Conservation (phyloP, 2,797 vertebrate species). For the Macrochelys suwanniensis region DNA sequence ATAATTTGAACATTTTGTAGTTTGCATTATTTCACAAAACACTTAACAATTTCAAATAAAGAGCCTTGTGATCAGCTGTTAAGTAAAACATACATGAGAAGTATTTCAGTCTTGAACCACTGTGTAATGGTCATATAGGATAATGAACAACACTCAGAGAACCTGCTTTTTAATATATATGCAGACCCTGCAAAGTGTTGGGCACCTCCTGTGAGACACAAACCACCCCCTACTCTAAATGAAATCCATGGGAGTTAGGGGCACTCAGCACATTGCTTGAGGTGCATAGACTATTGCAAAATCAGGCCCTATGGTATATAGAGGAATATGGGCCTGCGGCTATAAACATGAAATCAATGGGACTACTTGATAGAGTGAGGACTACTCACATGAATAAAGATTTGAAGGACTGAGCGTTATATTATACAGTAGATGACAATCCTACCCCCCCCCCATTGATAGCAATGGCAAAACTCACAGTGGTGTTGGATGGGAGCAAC, state of each 20-base stretch:
- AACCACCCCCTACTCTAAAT: not conserved
- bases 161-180: not conserved
- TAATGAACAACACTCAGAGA: not conserved
- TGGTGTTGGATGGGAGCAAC: not conserved
- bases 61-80: not conserved
- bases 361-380: not conserved
- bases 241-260: not conserved
- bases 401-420: not conserved
- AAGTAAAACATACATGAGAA: not conserved
- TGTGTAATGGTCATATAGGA: not conserved
- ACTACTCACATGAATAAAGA: not conserved
- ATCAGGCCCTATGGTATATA: not conserved
- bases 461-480: not conserved
- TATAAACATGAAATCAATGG: not conserved
- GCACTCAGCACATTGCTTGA: not conserved
- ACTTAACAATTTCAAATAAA: not conserved
- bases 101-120: not conserved
- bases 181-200: not conserved
- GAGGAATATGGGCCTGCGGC: not conserved
- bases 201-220: not conserved
- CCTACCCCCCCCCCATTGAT: fast-evolving
- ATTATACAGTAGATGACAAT: not conserved
- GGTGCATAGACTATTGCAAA: not conserved
- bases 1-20: not conserved
- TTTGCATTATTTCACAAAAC: not conserved